phyloP scores from a whole-genome alignment of 2,797 vertebrate genomes.

The Danio kyathit region DNA sequence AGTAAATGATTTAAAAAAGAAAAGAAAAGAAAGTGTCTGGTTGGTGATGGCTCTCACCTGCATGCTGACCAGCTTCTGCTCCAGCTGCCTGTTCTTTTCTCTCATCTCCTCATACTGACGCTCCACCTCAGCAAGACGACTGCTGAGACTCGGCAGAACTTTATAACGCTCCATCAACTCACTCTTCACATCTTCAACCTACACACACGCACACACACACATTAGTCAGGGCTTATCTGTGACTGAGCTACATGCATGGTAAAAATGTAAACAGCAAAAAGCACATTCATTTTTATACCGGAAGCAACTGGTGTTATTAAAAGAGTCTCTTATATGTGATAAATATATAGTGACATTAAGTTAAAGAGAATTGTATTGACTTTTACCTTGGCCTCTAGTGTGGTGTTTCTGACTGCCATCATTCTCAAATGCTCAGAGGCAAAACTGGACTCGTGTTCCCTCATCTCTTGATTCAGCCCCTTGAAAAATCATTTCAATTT shows the following conservation, averaged over 20 bases:
- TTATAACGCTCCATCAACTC: constrained; percentile 81
- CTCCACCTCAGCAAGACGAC: constrained; percentile 76
- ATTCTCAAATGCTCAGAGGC: constrained; percentile 92
- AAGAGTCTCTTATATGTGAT: background rate
- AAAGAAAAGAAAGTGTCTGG: background rate
- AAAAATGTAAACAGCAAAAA: constrained; percentile 8
- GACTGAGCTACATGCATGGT: background rate
- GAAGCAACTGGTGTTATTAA: constrained; percentile 15
- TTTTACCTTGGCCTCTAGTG: constrained; percentile 90
- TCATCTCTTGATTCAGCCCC: constrained; percentile 95
- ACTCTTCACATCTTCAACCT: constrained; percentile 80
- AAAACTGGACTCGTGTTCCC: constrained; percentile 90
- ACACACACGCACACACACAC: constrained; percentile 33
- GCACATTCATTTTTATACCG: constrained; percentile 12
- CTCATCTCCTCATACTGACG: constrained; percentile 75
- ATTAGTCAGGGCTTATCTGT: background rate
- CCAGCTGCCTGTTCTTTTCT: constrained; percentile 79
- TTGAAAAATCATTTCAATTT: constrained; percentile 67
- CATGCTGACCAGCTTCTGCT: constrained; percentile 78
- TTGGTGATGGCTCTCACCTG: constrained; percentile 70
- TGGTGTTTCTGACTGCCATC: constrained; percentile 88
- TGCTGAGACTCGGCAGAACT: constrained; percentile 78
- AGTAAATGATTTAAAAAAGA: constrained; percentile 9
- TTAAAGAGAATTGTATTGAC: background rate
- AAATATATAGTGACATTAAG: background rate